Evolutionary conservation across 2,113 vertebrate genomes (phyloP).

Genomic region (Chloroceryle aenea): DNA sequence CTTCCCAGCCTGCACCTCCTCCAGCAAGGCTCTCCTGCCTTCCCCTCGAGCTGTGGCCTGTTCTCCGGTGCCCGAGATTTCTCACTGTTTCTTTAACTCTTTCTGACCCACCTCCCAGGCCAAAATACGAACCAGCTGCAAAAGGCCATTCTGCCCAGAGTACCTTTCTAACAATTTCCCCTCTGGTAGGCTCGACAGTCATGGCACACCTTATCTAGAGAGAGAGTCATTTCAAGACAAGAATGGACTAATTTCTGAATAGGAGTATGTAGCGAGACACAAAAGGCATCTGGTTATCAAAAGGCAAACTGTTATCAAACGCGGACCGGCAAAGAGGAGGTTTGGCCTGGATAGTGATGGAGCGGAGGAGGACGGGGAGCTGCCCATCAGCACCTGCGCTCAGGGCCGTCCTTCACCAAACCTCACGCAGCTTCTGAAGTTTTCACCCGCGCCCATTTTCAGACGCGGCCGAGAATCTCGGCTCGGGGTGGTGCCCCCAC

Average conservation of each 20-base stretch:
- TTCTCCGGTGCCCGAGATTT: not conserved
- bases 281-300: not conserved
- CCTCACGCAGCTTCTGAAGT: not conserved
- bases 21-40: not conserved
- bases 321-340: not conserved
- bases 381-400: not conserved
- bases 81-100: not conserved
- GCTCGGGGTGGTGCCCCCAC: too few species aligned
- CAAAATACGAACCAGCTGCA: accelerated
- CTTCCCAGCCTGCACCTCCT: not conserved
- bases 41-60: not conserved
- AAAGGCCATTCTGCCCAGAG: not conserved
- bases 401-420: not conserved
- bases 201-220: not conserved
- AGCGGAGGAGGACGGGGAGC: not conserved
- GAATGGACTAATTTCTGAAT: not conserved
- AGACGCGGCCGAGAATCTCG: not conserved
- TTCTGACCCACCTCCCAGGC: not conserved
- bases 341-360: not conserved
- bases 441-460: not conserved
- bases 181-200: not conserved
- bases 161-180: not conserved
- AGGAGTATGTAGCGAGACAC: not conserved
- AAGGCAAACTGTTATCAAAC: not conserved
- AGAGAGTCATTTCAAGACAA: not conserved